A percentile compares a stretch with the other conserved stretches of the same genome.
These are phyloP conservation scores for Pedetes capensis DNA, from an alignment of 2,113 vertebrate genomes.

Conservation along the genomic window DNA sequence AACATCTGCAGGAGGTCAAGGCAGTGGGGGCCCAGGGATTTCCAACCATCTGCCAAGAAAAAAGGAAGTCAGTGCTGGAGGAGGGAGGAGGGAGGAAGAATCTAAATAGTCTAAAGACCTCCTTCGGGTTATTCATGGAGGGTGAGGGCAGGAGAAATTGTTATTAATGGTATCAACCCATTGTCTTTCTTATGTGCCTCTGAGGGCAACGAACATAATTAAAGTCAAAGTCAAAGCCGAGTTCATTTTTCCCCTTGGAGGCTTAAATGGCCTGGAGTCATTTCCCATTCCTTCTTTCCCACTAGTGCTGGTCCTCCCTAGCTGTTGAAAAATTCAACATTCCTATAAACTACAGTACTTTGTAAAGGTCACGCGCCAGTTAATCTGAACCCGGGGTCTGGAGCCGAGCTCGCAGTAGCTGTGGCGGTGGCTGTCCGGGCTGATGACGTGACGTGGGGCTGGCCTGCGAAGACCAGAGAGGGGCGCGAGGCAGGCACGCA, in stretches of 20 bases:
- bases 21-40: slow-evolving; percentile 83
- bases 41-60: slow-evolving; percentile 91
- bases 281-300: slow-evolving; percentile 71
- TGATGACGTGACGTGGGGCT: slow-evolving; percentile 45
- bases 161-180: slow-evolving; percentile 72
- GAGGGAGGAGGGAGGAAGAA: slow-evolving; percentile 39
- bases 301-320: slow-evolving; percentile 10
- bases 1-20: slow-evolving; percentile 93
- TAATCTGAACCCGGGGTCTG: slow-evolving; percentile 63
- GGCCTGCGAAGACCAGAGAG: background rate
- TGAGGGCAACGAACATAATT: slow-evolving; percentile 74
- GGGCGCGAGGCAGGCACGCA: slow-evolving; percentile 15
- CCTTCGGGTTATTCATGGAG: slow-evolving; percentile 81
- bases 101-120: slow-evolving; percentile 72
- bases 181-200: slow-evolving; percentile 75
- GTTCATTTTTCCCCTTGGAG: slow-evolving; percentile 80
- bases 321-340: slow-evolving; percentile 81
- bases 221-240: slow-evolving; percentile 79
- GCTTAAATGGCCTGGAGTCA: slow-evolving; percentile 69
- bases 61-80: slow-evolving; percentile 36
- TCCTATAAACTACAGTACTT: slow-evolving; percentile 72
- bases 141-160: slow-evolving; percentile 71
- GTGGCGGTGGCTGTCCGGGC: slow-evolving; percentile 49
- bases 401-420: background rate
- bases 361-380: slow-evolving; percentile 65